phyloP scores from a whole-genome alignment of 2,888 invertebrate species.

The Bellardia pandia region DNA sequence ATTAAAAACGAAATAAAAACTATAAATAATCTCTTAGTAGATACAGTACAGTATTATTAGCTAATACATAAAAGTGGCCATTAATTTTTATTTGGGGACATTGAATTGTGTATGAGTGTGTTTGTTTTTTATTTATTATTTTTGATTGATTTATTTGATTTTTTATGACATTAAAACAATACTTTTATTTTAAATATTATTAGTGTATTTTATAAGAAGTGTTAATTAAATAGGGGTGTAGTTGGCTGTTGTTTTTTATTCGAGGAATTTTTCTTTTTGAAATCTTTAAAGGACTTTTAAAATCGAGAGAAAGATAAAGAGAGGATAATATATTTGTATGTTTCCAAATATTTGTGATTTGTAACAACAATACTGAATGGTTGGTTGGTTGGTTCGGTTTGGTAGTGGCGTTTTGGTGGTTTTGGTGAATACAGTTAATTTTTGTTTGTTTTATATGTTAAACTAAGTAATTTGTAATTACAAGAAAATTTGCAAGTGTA shows the following conservation, averaged over 20 bases:
- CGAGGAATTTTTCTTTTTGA: conserved; percentile 23
- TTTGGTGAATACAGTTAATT: conserved; percentile 53
- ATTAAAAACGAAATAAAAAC: conserved; percentile 49
- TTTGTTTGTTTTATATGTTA: conserved; percentile 49
- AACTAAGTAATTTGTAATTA: conserved; percentile 60
- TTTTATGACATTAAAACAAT: conserved; percentile 41
- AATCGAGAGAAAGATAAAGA: conserved; percentile 43
- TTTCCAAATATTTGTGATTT: conserved; percentile 57
- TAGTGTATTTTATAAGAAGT: conserved; percentile 55
- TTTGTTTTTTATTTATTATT: background rate
- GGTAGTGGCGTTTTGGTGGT: conserved; percentile 66
- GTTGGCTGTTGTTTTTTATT: conserved; percentile 39
- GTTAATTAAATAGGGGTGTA: conserved; percentile 47
- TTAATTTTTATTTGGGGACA: conserved; percentile 41
- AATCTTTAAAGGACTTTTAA: conserved; percentile 25
- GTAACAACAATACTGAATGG: conserved; percentile 65
- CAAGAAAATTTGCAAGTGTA: conserved; percentile 61
- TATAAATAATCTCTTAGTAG: conserved; percentile 52
- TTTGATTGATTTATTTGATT: conserved; percentile 26
- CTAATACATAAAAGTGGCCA: conserved; percentile 51
- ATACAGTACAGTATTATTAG: conserved; percentile 41
- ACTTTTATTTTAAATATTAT: conserved; percentile 49
- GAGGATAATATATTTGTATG: conserved; percentile 40
- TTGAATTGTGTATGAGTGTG: conserved; percentile 35
- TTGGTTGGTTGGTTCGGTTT: conserved; percentile 42